Evolutionary conservation across 2,888 invertebrate genomes (phyloP), one percentile per base, ranked within the genome.

Genomic region (Tethea ocularis): DNA sequence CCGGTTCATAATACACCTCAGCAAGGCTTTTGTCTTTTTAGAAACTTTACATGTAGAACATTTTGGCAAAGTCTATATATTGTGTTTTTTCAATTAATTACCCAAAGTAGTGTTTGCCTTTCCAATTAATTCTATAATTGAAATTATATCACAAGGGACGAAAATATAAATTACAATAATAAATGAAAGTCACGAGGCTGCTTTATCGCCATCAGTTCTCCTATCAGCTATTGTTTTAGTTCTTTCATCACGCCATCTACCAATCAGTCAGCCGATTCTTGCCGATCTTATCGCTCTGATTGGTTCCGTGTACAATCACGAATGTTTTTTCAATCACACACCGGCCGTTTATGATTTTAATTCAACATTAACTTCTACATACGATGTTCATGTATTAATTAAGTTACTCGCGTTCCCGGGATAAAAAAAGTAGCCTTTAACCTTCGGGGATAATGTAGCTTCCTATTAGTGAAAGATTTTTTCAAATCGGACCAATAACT

Each of bases 211-310:
- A 17, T 10, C 41, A 7, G 20, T 2, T 29, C 11, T 20, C 20
- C 56, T 58, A 26, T 41, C 22, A 51, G 33, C 56, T 22, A 56
- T 61, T 60, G 60, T 55, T 61, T 54, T 57, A 51, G 55, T 55
- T 51, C 22, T 60, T 61, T 55, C 38, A 61, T 63, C 64, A 67
- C 67, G 67, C 64, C 53, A 65, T 62, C 52, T 61, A 46, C 53
- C 60, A 63, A 65, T 67, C 61, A 64, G 57, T 57, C 58, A 46
- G 52, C 53, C 64, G 41, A 41, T 41, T n/a, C 8, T 41, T 41
- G 41, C 41, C 41, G 46, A 63, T 67, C 52, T 57, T 64, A 64
- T 61, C 63, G 53, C 56, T 57, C 38, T 57, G 61, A 64, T 67
- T 63, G 60, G 61, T 56, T 58, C 36, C 29, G 2, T 46, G 46